Conservation (phyloP, 35 echinoderm and acorn worm species). For the Acanthaster planci region DNA sequence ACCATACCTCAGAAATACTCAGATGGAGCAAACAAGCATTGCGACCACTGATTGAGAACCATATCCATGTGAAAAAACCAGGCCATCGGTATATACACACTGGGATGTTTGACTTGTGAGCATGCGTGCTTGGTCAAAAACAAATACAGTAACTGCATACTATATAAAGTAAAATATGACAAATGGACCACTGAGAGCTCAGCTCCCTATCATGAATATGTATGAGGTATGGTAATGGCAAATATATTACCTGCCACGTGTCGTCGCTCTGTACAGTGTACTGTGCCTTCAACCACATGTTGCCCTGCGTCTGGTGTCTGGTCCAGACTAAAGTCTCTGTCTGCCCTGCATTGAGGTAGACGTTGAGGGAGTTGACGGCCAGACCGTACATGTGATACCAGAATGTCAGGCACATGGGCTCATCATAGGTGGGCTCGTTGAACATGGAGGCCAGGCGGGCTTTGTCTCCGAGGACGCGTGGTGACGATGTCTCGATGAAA, state of each 20-base stretch:
- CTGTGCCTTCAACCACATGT: constrained; percentile 71
- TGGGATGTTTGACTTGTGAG: no score
- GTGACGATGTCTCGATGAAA: constrained; percentile 65
- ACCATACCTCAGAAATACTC: no score
- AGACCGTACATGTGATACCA: constrained; percentile 94
- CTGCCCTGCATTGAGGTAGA: constrained; percentile 47
- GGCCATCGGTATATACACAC: no score
- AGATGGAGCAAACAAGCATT: no score
- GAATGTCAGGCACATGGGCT: constrained; percentile 65
- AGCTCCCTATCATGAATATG: no score
- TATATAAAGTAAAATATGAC: no score
- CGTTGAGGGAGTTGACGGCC: constrained; percentile 62
- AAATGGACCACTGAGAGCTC: no score
- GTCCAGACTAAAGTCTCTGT: constrained; percentile 72
- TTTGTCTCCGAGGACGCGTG: constrained; percentile 19
- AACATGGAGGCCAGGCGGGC: constrained; percentile 49
- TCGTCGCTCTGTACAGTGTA: constrained; percentile 21
- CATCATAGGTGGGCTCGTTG: neutral
- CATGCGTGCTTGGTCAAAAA: no score
- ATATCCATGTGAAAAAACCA: no score
- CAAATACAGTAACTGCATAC: no score
- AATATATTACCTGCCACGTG: constrained; percentile 42
- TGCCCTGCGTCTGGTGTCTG: constrained; percentile 73
- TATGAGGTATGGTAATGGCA: no score
- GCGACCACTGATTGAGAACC: no score